Evolutionary conservation across 2,888 invertebrate species (phyloP).

Genomic region (Cheilosia vernalis): DNA sequence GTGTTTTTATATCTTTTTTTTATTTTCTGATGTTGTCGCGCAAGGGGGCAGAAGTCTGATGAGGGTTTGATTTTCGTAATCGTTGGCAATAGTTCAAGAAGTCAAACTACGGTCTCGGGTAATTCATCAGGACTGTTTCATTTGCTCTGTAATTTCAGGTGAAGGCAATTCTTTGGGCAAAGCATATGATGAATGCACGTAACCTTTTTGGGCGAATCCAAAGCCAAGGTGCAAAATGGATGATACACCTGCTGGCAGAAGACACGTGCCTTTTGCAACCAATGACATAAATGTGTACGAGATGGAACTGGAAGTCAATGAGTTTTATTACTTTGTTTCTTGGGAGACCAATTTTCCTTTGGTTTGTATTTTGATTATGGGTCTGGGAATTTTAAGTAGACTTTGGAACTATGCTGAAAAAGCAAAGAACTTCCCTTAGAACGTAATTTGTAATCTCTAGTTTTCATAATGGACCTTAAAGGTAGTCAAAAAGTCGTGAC

Average conservation of each 20-base stretch:
- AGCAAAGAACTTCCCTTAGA: too few species aligned
- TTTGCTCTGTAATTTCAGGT: conserved; percentile 16
- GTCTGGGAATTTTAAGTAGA: too few species aligned
- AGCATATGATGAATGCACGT: conserved; percentile 35
- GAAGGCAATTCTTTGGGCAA: conserved; percentile 12
- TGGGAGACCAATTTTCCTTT: not conserved
- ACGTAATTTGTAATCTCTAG: too few species aligned
- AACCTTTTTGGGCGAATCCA: conserved; percentile 13
- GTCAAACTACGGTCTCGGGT: conserved; percentile 51
- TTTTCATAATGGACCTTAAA: too few species aligned
- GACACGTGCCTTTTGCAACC: not conserved
- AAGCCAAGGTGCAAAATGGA: not conserved
- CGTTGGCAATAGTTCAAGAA: conserved; percentile 53
- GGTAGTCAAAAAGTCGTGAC: too few species aligned
- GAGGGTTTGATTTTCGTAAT: conserved; percentile 67
- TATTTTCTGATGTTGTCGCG: conserved; percentile 2
- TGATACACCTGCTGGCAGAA: not conserved
- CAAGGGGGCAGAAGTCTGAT: conserved; percentile 34
- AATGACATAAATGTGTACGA: not conserved
- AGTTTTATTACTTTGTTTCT: not conserved
- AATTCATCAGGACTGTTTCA: conserved; percentile 44
- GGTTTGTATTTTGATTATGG: not conserved
- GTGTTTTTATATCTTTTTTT: conserved; percentile 7
- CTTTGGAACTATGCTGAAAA: too few species aligned
- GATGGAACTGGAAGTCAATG: conserved; percentile 1